These are phyloP conservation scores for Escarpia spicata DNA, from an alignment of 2,888 invertebrate species.

Conservation along the genomic window DNA sequence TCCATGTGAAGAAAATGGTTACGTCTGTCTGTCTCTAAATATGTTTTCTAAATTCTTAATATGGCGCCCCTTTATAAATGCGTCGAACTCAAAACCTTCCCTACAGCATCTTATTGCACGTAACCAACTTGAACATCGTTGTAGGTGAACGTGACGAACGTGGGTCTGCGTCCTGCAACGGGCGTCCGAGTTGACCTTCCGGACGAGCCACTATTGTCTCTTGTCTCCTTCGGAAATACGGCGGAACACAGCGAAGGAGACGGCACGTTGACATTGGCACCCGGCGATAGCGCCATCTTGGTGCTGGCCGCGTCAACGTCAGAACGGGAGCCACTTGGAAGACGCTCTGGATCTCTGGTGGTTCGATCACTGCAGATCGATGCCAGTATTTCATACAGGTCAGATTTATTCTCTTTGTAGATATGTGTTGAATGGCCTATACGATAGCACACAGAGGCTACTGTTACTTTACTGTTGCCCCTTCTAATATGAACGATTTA, in stretches of 20 bases:
- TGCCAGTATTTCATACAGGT: neutral
- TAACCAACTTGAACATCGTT: constrained; percentile 31
- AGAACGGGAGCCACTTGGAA: constrained; percentile 34
- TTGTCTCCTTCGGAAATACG: constrained; percentile 40
- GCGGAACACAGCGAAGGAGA: neutral
- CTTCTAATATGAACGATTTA: no score
- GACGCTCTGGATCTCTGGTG: neutral
- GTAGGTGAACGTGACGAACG: constrained; percentile 42
- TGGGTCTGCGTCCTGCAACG: constrained; percentile 42
- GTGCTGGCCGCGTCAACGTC: constrained; percentile 38
- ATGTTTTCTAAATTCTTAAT: neutral
- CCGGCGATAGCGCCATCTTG: constrained; percentile 36
- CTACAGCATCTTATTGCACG: neutral
- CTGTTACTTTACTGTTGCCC: neutral
- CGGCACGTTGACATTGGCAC: constrained; percentile 30
- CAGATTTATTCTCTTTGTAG: neutral
- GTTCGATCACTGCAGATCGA: neutral
- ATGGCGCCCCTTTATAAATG: no score
- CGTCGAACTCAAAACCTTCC: no score
- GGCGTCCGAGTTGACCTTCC: constrained; percentile 40
- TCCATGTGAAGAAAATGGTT: neutral
- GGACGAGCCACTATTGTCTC: constrained; percentile 38
- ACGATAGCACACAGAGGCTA: neutral
- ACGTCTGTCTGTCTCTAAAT: neutral
- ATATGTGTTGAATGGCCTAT: neutral